Conservation (phyloP, 2,113 vertebrate species). For the Pygoscelis antarcticus region DNA sequence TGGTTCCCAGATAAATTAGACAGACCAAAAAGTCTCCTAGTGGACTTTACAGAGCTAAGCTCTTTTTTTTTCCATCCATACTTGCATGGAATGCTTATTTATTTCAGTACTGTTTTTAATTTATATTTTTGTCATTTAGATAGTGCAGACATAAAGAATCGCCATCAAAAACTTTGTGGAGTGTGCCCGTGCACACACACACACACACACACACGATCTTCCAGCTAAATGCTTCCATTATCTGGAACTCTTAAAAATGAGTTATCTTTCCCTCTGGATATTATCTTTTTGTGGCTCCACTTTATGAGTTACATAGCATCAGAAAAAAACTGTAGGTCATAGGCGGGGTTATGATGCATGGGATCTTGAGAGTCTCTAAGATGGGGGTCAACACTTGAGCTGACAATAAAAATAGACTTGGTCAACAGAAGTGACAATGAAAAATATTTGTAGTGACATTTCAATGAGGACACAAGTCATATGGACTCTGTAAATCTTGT, state of each 20-base stretch:
- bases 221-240: neutral
- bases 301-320: neutral
- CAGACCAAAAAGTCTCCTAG: neutral
- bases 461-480: neutral
- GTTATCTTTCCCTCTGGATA: neutral
- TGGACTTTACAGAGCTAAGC: neutral
- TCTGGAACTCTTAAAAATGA: neutral
- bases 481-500: neutral
- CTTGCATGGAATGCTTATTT: neutral
- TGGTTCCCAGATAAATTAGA: neutral
- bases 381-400: neutral
- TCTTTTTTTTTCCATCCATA: neutral
- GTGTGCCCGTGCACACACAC: accelerated
- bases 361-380: neutral
- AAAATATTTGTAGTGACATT: neutral
- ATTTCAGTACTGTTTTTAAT: neutral
- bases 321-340: neutral
- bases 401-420: neutral
- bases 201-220: accelerated
- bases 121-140: neutral
- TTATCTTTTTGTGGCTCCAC: neutral
- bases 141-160: neutral
- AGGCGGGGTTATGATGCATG: accelerated
- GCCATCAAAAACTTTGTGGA: neutral
- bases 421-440: neutral